phyloP scores from a whole-genome alignment of 2,113 vertebrate species.

The Petrocephalus microphthalmus region DNA sequence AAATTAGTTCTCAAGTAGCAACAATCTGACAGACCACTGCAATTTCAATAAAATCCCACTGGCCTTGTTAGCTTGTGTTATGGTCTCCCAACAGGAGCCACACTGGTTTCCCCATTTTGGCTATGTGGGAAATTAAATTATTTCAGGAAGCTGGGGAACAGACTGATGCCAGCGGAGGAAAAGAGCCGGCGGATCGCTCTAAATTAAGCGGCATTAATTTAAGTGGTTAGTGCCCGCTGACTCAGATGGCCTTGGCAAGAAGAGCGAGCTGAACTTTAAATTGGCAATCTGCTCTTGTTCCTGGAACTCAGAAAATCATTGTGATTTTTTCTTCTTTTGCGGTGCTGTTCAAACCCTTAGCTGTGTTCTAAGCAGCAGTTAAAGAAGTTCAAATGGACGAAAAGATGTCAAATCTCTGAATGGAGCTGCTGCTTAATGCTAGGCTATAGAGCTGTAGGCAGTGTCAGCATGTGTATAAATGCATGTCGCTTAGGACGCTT shows the following conservation, averaged over 20 bases:
- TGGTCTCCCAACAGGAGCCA: background rate
- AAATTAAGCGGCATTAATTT: constrained; percentile 14
- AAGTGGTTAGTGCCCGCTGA: background rate
- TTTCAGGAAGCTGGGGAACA: constrained; percentile 5
- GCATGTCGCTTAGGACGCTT: background rate
- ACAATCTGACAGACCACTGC: background rate
- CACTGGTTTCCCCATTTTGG: background rate
- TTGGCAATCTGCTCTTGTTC: constrained; percentile 7
- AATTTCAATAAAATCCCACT: background rate
- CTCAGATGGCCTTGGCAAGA: background rate
- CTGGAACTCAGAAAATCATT: background rate
- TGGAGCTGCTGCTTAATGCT: background rate
- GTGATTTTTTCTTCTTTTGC: background rate
- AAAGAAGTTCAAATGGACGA: background rate
- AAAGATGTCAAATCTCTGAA: background rate
- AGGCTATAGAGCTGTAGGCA: background rate
- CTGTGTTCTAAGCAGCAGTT: background rate
- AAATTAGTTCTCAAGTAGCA: background rate
- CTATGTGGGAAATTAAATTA: constrained; percentile 4
- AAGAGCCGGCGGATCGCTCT: background rate
- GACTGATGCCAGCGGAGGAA: background rate
- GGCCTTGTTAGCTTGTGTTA: constrained; percentile 8
- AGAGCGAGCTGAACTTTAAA: background rate
- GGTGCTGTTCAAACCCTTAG: background rate
- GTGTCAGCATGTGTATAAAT: background rate